Percentiles rank a stretch among this genome's conserved stretches.
These are phyloP conservation scores for Amblyraja radiata DNA, from an alignment of 2,797 vertebrate genomes.

Conservation along the genomic window DNA sequence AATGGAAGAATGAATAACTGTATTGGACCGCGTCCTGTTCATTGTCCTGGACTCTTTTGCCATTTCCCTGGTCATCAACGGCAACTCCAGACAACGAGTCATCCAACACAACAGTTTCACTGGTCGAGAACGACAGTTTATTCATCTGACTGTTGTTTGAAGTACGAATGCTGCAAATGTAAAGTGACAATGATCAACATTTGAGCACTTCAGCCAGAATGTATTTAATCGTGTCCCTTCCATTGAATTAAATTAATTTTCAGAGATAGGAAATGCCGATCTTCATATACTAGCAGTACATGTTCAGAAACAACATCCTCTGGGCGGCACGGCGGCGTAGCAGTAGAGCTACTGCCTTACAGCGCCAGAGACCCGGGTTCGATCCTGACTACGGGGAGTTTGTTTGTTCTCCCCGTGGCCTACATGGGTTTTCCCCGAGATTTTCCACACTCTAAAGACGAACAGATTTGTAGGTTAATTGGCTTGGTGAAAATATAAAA, in stretches of 20 bases:
- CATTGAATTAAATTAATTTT: neutral
- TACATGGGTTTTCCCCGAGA: too few species aligned
- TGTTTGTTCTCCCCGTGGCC: too few species aligned
- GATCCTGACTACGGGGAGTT: too few species aligned
- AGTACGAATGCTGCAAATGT: conserved; percentile 70
- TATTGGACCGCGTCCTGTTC: conserved; percentile 81
- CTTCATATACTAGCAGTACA: neutral
- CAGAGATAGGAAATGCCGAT: neutral
- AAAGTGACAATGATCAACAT: neutral
- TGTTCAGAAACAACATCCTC: neutral
- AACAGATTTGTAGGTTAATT: too few species aligned
- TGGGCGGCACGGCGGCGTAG: too few species aligned
- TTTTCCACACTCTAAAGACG: too few species aligned
- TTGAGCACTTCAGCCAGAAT: neutral
- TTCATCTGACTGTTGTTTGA: conserved; percentile 87
- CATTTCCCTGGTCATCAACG: conserved; percentile 51
- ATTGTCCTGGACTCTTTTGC: conserved; percentile 65
- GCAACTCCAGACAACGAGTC: conserved; percentile 49
- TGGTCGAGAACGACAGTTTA: conserved; percentile 78
- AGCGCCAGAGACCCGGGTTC: too few species aligned
- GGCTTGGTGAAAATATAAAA: too few species aligned
- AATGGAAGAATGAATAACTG: conserved; percentile 79
- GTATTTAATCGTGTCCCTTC: neutral
- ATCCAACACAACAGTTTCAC: conserved; percentile 66
- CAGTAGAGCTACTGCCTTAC: too few species aligned